phyloP scores from a whole-genome alignment of 1,140 invertebrate genomes.

The Drosophila sucinea region DNA sequence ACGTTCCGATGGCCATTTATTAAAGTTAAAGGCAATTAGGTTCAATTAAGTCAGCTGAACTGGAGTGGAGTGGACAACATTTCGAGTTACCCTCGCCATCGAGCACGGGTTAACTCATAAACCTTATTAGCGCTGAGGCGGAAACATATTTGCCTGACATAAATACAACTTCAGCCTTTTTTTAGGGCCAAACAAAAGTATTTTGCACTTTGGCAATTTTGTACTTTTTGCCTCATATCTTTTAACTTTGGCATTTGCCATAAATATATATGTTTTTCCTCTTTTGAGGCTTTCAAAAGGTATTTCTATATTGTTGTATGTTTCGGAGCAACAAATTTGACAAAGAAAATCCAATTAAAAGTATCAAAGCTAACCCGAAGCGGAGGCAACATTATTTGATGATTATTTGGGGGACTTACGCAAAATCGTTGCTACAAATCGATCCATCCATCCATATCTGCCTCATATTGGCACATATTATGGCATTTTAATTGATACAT shows the following conservation, averaged over 20 bases:
- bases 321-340: not conserved
- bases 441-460: no score
- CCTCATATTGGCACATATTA: no score
- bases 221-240: slow-evolving; percentile 60
- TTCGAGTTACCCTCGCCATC: not conserved
- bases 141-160: slow-evolving; percentile 80
- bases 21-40: no score
- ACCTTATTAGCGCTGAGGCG: slow-evolving; percentile 79
- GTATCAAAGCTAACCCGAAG: not conserved
- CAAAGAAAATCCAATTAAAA: not conserved
- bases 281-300: slow-evolving; percentile 28
- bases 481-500: no score
- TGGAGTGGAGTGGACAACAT: not conserved
- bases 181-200: slow-evolving; percentile 35
- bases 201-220: slow-evolving; percentile 78
- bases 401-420: not conserved
- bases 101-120: slow-evolving; percentile 56
- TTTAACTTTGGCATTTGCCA: slow-evolving; percentile 42
- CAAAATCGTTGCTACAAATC: no score
- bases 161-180: slow-evolving; percentile 69
- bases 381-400: not conserved
- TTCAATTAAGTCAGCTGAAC: no score
- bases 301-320: not conserved
- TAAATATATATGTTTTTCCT: slow-evolving; percentile 41
- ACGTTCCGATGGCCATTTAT: no score